These are phyloP conservation scores for Leucosticte australis DNA, from an alignment of 2,113 vertebrate species.

Conservation along the genomic window DNA sequence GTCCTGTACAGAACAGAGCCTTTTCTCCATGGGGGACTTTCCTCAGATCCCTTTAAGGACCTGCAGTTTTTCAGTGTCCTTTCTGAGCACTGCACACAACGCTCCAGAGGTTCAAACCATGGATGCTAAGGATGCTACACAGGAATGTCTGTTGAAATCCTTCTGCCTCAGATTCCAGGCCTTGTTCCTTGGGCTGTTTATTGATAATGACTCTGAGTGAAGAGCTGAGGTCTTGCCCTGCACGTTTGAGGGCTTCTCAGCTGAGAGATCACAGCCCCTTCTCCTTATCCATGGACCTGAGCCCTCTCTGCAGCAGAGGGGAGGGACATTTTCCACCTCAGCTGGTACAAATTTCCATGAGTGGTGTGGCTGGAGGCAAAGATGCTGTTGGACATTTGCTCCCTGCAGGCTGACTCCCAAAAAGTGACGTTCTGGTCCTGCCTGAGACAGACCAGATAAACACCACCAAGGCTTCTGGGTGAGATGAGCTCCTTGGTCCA, in stretches of 20 bases:
- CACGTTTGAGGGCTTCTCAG: accelerated
- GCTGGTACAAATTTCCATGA: accelerated
- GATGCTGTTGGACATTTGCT: background rate
- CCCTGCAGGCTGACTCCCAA: background rate
- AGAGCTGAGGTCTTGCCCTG: background rate
- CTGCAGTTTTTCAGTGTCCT: background rate
- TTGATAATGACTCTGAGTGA: background rate
- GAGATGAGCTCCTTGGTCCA: background rate
- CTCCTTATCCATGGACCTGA: accelerated
- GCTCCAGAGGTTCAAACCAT: background rate
- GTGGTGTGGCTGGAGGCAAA: background rate
- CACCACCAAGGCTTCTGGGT: background rate
- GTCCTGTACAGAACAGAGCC: background rate
- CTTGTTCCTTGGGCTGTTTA: accelerated
- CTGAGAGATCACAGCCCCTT: background rate
- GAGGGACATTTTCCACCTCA: background rate
- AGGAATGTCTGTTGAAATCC: background rate
- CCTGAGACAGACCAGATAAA: background rate
- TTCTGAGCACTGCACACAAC: background rate
- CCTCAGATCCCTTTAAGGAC: background rate
- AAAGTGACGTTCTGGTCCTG: background rate
- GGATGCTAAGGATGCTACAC: background rate
- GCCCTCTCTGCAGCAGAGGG: background rate
- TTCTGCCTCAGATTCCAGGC: background rate
- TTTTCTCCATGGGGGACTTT: background rate